Base-by-base conservation (phyloP, 1,140 invertebrate genomes). In the Drosophila trapezifrons region DNA sequence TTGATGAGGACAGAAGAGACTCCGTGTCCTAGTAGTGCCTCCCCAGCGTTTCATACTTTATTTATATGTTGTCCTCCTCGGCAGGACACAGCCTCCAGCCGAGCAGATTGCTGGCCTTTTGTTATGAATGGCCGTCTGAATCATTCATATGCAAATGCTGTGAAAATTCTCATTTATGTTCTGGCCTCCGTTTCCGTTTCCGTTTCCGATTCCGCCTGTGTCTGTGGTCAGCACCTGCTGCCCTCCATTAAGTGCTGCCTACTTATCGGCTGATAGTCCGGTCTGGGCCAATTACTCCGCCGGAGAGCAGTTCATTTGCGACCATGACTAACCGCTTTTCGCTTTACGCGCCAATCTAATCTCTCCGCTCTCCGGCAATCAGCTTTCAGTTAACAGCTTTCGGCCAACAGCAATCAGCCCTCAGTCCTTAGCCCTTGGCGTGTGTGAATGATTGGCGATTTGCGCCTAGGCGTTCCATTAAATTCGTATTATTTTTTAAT, bases 71-170 rank as follows among this genome's bases (percentile, higher is more conserved):
- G 32, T 40, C 13, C 46, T 42, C n/a, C 27, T 5, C 29, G 9
- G 9, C 18, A 49, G 46, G 46, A 49, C n/a, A 17, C 22, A 17
- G 25, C 22, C 40, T 18, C 43, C 63, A 40, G n/a, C n/a, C 25
- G 25, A 27, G 25, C 25, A 27, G 27, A 29, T 29, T 29, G 27
- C 7, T 8, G 17, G 45, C 32, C 59, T 38, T 78, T 81, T 86
- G 69, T 86, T 86, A 70, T 78, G 78, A 63, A 62, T 76, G 58
- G 45, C 55, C 47, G 51, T 46, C 56, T 64, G 55, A 76, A 82
- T 76, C 71, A 83, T 87, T 86, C 82, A 76, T 87, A 87, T 86
- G 83, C 83, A 87, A 86, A 87, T 86, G 65, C 75, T 85, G 78
- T 78, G 75, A 78, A 78, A 78, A 86, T 56, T 62, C 46, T 27